These are phyloP conservation scores for Aelia acuminata DNA, from an alignment of 2,888 invertebrate genomes.

Conservation along the genomic window DNA sequence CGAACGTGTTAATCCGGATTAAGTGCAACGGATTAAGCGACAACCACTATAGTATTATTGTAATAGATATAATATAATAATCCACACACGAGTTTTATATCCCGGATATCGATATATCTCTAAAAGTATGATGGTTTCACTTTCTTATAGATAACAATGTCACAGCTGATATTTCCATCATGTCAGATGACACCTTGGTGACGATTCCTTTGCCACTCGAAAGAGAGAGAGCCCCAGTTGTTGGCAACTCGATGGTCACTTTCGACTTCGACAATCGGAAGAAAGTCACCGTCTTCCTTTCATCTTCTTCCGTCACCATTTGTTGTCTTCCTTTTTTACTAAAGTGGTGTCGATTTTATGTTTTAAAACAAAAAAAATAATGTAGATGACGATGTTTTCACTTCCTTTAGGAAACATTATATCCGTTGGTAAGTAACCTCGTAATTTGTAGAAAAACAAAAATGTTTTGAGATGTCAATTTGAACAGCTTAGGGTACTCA, in stretches of 20 bases:
- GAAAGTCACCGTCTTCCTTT: constrained; percentile 1
- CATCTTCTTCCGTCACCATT: not conserved
- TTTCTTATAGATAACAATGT: not conserved
- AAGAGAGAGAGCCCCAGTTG: not conserved
- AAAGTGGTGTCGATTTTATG: not conserved
- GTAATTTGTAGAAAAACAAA: too few species aligned
- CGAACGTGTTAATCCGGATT: too few species aligned
- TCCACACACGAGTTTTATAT: not conserved
- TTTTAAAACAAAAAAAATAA: not conserved
- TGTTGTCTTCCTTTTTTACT: not conserved
- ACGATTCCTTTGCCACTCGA: not conserved
- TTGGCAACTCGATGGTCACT: not conserved
- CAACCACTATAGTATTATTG: too few species aligned
- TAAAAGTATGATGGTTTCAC: not conserved
- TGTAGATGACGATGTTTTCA: not conserved
- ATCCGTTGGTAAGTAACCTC: too few species aligned
- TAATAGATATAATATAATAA: too few species aligned
- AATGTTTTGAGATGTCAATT: too few species aligned
- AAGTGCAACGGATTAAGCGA: too few species aligned
- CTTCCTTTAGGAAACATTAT: not conserved
- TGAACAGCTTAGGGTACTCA: too few species aligned
- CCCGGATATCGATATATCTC: not conserved
- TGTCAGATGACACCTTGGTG: not conserved
- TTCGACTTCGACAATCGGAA: constrained; percentile 4
- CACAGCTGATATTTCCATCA: not conserved